phyloP scores from a whole-genome alignment of 1,140 invertebrate species.

The Tetragnatha versicolor region DNA sequence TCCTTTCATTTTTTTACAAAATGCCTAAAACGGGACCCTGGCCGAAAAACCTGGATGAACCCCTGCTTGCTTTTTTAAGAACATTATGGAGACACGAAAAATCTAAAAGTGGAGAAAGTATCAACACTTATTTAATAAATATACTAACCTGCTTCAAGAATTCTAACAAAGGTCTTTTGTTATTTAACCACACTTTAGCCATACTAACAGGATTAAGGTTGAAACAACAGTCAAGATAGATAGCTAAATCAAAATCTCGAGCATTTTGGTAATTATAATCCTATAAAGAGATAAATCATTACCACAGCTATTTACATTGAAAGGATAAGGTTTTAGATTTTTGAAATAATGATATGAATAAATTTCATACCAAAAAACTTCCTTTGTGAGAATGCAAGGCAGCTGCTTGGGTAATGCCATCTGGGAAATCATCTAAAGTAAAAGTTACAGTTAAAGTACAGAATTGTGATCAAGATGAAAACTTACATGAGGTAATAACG shows the following conservation, averaged over 20 bases:
- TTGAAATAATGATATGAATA: not conserved
- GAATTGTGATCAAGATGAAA: not conserved
- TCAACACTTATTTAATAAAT: too few species aligned
- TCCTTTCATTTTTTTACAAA: too few species aligned
- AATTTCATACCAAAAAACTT: constrained; percentile 43
- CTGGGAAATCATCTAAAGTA: constrained; percentile 30
- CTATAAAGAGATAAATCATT: constrained; percentile 4
- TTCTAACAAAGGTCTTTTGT: constrained; percentile 34
- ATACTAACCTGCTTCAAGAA: constrained; percentile 34
- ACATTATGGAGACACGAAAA: too few species aligned
- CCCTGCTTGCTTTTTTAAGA: too few species aligned
- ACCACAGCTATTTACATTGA: not conserved
- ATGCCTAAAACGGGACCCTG: too few species aligned
- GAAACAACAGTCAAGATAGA: constrained; percentile 46
- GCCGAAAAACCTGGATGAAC: too few species aligned
- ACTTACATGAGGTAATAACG: not conserved
- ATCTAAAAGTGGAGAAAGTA: too few species aligned
- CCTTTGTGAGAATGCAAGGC: constrained; percentile 50
- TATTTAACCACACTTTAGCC: constrained; percentile 41
- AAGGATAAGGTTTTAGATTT: not conserved
- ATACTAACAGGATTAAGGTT: not conserved
- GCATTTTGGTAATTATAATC: constrained; percentile 22
- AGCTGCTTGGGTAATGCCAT: constrained; percentile 38
- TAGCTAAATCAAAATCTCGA: constrained; percentile 31
- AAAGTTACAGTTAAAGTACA: not conserved